Conservation (phyloP, 1,140 invertebrate species). For the Dysdera silvatica region DNA sequence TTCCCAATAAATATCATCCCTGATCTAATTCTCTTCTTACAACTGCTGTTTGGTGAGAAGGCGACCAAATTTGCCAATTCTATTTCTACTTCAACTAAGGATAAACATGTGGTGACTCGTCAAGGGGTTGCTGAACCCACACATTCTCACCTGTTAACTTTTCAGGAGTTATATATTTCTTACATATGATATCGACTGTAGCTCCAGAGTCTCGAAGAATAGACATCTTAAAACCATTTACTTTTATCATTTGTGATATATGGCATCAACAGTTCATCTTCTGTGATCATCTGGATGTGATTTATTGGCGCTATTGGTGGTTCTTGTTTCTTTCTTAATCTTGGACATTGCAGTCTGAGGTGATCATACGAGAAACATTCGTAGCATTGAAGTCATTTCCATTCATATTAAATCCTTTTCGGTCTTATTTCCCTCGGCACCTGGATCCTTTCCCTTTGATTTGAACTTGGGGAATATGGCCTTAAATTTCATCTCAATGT, state of each 20-base stretch:
- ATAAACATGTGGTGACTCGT: background rate
- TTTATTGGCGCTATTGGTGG: background rate
- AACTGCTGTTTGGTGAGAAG: background rate
- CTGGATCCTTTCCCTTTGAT: background rate
- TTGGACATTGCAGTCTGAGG: conserved; percentile 1
- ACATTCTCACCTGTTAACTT: background rate
- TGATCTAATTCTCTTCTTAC: background rate
- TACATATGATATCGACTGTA: background rate
- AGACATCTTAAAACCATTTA: conserved; percentile 1
- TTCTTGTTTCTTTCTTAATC: background rate
- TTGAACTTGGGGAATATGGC: background rate
- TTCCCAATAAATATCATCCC: background rate
- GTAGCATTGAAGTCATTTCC: background rate
- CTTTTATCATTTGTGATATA: background rate
- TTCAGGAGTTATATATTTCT: background rate
- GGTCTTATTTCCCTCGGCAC: background rate
- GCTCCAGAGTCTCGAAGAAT: conserved; percentile 9
- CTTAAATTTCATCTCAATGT: background rate
- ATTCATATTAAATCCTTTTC: background rate
- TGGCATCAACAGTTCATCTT: background rate
- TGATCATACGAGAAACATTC: background rate
- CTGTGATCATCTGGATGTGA: background rate
- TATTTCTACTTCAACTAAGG: background rate
- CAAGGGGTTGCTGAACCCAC: background rate
- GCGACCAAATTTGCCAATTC: background rate